Percentiles rank a stretch among this genome's conserved stretches.
These are phyloP conservation scores for Salticus scenicus DNA, from an alignment of 2,888 invertebrate genomes.

Conservation along the genomic window DNA sequence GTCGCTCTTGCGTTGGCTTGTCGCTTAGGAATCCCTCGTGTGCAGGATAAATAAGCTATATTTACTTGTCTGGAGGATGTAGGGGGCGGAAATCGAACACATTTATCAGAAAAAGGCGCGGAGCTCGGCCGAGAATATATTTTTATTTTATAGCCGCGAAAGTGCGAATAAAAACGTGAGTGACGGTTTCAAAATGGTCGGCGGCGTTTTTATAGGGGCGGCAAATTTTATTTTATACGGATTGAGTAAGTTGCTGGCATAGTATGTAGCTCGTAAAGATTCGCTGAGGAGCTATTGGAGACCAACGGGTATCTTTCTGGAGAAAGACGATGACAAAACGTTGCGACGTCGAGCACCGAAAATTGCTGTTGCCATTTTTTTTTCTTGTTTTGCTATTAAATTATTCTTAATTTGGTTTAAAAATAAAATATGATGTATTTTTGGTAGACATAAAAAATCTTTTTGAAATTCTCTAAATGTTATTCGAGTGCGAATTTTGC, in stretches of 20 bases:
- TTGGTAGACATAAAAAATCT: background rate
- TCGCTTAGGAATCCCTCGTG: slow-evolving; percentile 31
- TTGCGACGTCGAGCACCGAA: no score
- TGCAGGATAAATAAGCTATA: slow-evolving; percentile 68
- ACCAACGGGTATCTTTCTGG: slow-evolving; percentile 9
- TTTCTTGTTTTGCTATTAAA: no score
- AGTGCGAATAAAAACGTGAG: slow-evolving; percentile 66
- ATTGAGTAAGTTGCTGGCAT: slow-evolving; percentile 22
- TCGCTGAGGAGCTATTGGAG: slow-evolving; percentile 6
- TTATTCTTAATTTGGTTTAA: background rate
- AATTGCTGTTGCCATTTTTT: no score
- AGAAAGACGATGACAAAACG: slow-evolving; percentile 31
- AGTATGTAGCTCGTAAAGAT: slow-evolving; percentile 59
- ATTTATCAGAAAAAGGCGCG: slow-evolving; percentile 58
- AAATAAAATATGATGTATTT: background rate
- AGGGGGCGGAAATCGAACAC: slow-evolving; percentile 53
- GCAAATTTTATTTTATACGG: slow-evolving; percentile 67
- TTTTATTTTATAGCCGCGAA: slow-evolving; percentile 69
- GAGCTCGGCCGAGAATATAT: slow-evolving; percentile 57
- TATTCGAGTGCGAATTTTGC: no score
- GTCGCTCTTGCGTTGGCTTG: slow-evolving; percentile 23
- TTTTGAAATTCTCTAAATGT: no score
- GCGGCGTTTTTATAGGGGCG: slow-evolving; percentile 62
- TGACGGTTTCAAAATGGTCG: slow-evolving; percentile 58
- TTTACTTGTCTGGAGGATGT: slow-evolving; percentile 62